Base-by-base conservation (phyloP, 2,113 vertebrate species). In the Tamias sibiricus region DNA sequence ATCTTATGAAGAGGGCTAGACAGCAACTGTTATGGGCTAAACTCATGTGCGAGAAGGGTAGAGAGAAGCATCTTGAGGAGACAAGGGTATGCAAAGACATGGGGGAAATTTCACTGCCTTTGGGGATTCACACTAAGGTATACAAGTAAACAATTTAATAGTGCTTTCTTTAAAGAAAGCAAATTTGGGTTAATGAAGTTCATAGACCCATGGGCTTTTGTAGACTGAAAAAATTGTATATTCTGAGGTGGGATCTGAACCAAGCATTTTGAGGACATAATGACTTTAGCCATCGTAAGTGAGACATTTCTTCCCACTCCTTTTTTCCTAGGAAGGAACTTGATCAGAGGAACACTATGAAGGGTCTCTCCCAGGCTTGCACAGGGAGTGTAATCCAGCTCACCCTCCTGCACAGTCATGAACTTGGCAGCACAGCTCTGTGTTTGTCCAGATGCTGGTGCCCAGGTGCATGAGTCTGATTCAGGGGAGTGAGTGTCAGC, bases 331-430 rank as follows among this genome's bases (percentile, higher is more conserved):
- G 10, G 40, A n/a, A 69, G n/a, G 30, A 68, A 47, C 12, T 86
- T 77, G 12, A 47, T 62, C 32, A 59, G 77, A 71, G 16, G 3
- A 26, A 84, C 35, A 28, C 28, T 82, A 20, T 75, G 57, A 30
- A 5, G 19, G 35, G n/a, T 35, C 66, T 1, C 3, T 90, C 44
- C 83, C 8, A 40, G 64, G 26, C 47, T 79, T 22, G 0, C 44
- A 9, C 0, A 0, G 30, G 19, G 32, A 24, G 16, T 47, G 16
- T 30, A n/a, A 0, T n/a, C 24, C 4, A 0, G 22, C 22, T 10
- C 20, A 74, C 83, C 68, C 12, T 44, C 26, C 40, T 57, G 1
- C 19, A 62, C 0, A 4, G 17, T 47, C 4, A 44, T 85, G 77
- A 74, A 40, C 83, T 77, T 88, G 84, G 52, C 28, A 37, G 44